Conservation (phyloP, 2,888 invertebrate genomes). For the Troides aeacus region DNA sequence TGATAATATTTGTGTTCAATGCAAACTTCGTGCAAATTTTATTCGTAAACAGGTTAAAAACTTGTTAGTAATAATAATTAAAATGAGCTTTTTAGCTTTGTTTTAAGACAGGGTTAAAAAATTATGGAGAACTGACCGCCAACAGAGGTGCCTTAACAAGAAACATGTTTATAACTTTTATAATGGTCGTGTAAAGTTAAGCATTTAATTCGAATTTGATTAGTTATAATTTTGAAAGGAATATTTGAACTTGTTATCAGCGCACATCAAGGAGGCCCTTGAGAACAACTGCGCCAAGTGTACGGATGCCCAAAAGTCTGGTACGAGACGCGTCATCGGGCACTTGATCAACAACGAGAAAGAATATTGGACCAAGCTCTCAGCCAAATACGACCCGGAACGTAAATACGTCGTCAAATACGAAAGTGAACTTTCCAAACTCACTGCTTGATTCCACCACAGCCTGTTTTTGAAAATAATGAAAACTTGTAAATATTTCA, state of each 20-base stretch:
- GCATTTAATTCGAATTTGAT: too few species aligned
- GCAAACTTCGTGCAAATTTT: too few species aligned
- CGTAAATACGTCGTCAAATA: conserved; percentile 45
- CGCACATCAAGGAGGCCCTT: conserved; percentile 60
- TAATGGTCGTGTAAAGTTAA: too few species aligned
- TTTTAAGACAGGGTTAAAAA: too few species aligned
- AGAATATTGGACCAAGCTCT: conserved; percentile 49
- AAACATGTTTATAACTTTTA: too few species aligned
- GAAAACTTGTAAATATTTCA: conserved; percentile 10
- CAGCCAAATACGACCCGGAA: conserved; percentile 51
- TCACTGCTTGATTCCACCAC: conserved; percentile 33
- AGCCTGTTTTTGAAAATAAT: background rate
- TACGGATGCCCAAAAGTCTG: conserved; percentile 48
- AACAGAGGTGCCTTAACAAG: too few species aligned
- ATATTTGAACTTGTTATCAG: conserved; percentile 38
- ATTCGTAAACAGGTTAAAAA: too few species aligned
- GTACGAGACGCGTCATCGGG: conserved; percentile 50
- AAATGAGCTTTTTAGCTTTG: too few species aligned
- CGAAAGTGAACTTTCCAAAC: conserved; percentile 45
- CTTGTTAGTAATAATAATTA: too few species aligned
- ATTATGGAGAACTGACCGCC: too few species aligned
- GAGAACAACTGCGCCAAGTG: conserved; percentile 62
- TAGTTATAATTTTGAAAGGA: too few species aligned
- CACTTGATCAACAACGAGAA: conserved; percentile 61
- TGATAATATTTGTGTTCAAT: too few species aligned